phyloP scores from a whole-genome alignment of 1,140 invertebrate species.

The Ostrea edulis region DNA sequence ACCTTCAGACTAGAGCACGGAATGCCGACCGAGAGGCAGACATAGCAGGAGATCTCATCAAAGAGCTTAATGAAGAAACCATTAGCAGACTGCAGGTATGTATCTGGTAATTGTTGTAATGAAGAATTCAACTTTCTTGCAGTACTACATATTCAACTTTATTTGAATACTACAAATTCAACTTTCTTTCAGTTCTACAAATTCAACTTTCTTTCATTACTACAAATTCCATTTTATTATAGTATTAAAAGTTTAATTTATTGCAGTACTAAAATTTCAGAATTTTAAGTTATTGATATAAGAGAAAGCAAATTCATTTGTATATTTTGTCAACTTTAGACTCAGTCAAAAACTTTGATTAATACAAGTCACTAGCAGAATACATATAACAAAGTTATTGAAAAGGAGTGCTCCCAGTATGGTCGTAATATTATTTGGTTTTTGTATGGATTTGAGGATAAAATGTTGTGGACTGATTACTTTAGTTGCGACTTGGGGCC shows the following conservation, averaged over 20 bases:
- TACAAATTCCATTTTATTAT: not conserved
- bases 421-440: too few relatives aligned
- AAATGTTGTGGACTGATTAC: not conserved
- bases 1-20: conserved; percentile 61
- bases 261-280: not conserved
- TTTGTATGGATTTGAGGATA: too few relatives aligned
- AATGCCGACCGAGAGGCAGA: conserved; percentile 53
- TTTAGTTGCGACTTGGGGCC: conserved; percentile 35
- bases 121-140: not conserved
- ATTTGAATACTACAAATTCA: not conserved
- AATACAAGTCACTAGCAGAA: not conserved
- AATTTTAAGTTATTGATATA: too few relatives aligned
- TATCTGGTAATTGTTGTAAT: not conserved
- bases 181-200: not conserved
- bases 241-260: not conserved
- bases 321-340: not conserved
- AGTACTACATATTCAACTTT: not conserved
- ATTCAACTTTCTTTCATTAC: too few relatives aligned
- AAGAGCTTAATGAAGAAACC: conserved; percentile 40
- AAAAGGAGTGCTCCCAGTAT: too few relatives aligned
- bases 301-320: not conserved
- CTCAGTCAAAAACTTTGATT: not conserved
- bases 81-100: conserved; percentile 42
- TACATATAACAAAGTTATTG: too few relatives aligned
- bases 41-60: conserved; percentile 54